Evolutionary conservation across 2,797 vertebrate genomes (phyloP).

Genomic region (Astyanax mexicanus): DNA sequence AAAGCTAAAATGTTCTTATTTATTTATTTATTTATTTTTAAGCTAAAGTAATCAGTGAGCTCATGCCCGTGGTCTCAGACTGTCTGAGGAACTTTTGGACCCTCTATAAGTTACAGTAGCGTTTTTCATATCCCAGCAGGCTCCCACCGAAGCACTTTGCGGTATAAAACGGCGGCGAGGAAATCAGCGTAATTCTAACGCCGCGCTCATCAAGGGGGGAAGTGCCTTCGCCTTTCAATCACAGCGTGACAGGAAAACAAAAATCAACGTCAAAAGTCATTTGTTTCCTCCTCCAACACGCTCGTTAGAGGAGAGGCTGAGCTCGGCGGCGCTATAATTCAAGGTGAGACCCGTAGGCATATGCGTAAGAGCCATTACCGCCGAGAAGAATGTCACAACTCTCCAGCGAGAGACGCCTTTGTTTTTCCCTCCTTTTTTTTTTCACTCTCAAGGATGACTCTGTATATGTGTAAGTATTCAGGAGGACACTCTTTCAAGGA

Average conservation of each 20-base stretch:
- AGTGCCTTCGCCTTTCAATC: constrained; percentile 49
- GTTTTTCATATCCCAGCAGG: background rate
- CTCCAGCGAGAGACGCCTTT: constrained; percentile 46
- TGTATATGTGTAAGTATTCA: constrained; percentile 41
- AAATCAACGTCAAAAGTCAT: constrained; percentile 51
- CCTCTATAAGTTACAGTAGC: background rate
- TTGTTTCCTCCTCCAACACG: constrained; percentile 42
- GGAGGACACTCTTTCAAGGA: constrained; percentile 52
- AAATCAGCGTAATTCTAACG: constrained; percentile 26
- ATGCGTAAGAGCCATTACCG: constrained; percentile 56
- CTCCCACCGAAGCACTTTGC: background rate
- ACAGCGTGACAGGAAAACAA: constrained; percentile 39
- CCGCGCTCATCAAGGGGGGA: constrained; percentile 38
- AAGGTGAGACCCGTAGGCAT: constrained; percentile 58
- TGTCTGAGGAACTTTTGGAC: background rate
- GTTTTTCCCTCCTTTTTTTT: constrained; percentile 6
- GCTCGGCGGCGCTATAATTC: constrained; percentile 53
- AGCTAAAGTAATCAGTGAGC: background rate
- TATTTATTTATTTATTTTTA: no score
- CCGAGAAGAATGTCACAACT: constrained; percentile 56
- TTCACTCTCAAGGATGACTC: constrained; percentile 47
- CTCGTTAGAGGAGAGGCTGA: constrained; percentile 39
- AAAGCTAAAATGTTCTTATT: no score
- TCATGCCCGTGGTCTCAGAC: background rate
- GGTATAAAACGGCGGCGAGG: constrained; percentile 8